Percentiles rank a stretch among this genome's conserved stretches.
phyloP scores from a whole-genome alignment of 2,113 vertebrate genomes.

The Tetraodon nigroviridis region DNA sequence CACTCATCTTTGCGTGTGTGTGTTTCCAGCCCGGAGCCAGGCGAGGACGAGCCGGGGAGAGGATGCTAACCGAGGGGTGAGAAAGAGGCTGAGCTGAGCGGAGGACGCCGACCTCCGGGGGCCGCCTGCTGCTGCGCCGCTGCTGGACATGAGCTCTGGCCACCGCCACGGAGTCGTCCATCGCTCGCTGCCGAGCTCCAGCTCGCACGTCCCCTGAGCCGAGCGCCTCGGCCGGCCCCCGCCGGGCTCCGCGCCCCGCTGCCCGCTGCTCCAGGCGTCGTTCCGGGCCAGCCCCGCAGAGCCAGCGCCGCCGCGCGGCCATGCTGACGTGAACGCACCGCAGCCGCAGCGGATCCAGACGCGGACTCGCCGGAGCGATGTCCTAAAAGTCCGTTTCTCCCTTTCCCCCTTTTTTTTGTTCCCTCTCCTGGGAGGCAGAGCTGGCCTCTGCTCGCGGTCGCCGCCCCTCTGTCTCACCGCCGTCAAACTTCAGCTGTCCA shows the following conservation, averaged over 20 bases:
- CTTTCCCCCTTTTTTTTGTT: slow-evolving; percentile 9
- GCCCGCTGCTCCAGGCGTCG: slow-evolving; percentile 16
- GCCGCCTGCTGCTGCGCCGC: no score
- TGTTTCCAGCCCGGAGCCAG: slow-evolving; percentile 45
- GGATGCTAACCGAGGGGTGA: slow-evolving; percentile 55
- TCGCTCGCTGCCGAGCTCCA: slow-evolving; percentile 53
- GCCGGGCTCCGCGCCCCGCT: slow-evolving; percentile 44
- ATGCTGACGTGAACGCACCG: slow-evolving; percentile 58
- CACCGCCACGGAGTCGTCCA: slow-evolving; percentile 55
- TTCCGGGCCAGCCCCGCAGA: slow-evolving; percentile 12
- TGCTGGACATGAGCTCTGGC: no score
- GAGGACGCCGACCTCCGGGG: slow-evolving; percentile 61
- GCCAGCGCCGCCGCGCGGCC: slow-evolving; percentile 23
- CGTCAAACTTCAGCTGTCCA: slow-evolving; percentile 53
- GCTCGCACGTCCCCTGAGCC: slow-evolving; percentile 31
- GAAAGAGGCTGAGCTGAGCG: slow-evolving; percentile 55
- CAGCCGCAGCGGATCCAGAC: slow-evolving; percentile 12
- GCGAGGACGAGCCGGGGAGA: slow-evolving; percentile 43
- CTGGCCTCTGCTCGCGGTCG: slow-evolving; percentile 60
- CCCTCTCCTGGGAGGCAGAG: slow-evolving; percentile 41
- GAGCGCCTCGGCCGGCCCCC: slow-evolving; percentile 45
- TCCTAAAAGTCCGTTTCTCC: slow-evolving; percentile 37
- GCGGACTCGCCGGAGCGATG: slow-evolving; percentile 38
- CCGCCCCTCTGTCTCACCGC: slow-evolving; percentile 31
- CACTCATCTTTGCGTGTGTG: slow-evolving; percentile 21